A percentile compares a stretch with the other conserved stretches of the same genome.
phyloP scores from a whole-genome alignment of 2,113 vertebrate genomes.

The Oreotragus oreotragus region DNA sequence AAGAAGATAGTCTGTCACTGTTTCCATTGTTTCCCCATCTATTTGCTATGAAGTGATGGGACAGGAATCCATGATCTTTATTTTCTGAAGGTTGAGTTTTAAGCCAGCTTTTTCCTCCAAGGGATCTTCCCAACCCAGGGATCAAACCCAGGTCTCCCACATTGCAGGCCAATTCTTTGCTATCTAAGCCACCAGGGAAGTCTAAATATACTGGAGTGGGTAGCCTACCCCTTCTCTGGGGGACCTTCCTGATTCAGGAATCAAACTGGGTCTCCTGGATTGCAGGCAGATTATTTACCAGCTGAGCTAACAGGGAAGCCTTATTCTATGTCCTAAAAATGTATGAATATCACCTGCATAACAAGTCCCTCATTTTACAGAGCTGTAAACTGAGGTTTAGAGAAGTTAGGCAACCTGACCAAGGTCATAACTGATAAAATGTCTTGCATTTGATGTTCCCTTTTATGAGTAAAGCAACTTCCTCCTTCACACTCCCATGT shows the following conservation, averaged over 20 bases:
- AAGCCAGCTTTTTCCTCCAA: neutral
- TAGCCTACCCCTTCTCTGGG: neutral
- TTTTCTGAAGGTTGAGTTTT: neutral
- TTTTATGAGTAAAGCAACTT: neutral
- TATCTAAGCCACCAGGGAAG: neutral
- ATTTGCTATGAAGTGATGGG: neutral
- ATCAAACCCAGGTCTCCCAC: neutral
- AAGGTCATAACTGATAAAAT: neutral
- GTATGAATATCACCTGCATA: neutral
- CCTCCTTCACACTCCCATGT: neutral
- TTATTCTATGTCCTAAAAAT: neutral
- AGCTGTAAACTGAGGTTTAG: neutral
- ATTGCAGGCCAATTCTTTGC: neutral
- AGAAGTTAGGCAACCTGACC: neutral
- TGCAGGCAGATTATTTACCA: neutral
- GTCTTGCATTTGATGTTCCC: neutral
- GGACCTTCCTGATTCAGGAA: neutral
- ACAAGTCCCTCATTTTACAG: neutral
- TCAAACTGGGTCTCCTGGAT: neutral
- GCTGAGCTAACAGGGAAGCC: neutral
- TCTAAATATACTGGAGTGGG: neutral
- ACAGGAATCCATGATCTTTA: neutral
- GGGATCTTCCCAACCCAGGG: neutral
- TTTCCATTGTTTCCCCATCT: neutral
- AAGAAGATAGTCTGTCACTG: neutral